Conservation (phyloP, 2,888 invertebrate genomes). For the Bursaphelenchus okinawaensis region DNA sequence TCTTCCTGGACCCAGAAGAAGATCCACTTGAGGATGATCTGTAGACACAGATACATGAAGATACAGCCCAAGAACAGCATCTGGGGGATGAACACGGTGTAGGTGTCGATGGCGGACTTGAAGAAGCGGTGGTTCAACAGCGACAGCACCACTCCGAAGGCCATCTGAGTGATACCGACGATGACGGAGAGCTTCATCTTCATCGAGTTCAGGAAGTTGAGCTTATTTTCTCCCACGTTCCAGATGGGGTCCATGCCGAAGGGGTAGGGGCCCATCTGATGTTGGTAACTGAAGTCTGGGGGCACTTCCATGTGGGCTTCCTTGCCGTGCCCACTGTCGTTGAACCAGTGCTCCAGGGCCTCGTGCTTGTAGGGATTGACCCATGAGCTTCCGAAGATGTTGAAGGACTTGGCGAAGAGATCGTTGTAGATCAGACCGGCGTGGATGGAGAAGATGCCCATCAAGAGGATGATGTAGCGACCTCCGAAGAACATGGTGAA, state of each 20-base stretch:
- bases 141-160: constrained; percentile 55
- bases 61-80: constrained; percentile 80
- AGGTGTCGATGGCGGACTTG: constrained; percentile 70
- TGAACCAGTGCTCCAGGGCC: constrained; percentile 5
- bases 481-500: constrained; percentile 63
- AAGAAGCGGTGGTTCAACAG: constrained; percentile 58
- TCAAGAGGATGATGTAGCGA: constrained; percentile 57
- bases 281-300: constrained; percentile 39
- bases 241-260: constrained; percentile 59
- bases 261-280: constrained; percentile 57
- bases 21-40: constrained; percentile 60
- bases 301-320: constrained; percentile 36
- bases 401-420: constrained; percentile 59
- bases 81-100: constrained; percentile 91
- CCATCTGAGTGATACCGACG: constrained; percentile 54
- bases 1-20: constrained; percentile 60
- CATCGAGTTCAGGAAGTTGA: constrained; percentile 58
- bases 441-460: constrained; percentile 58
- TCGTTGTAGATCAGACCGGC: constrained; percentile 58
- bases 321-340: constrained; percentile 22
- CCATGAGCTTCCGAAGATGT: constrained; percentile 62
- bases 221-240: constrained; percentile 56
- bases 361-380: constrained; percentile 45
- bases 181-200: constrained; percentile 58
- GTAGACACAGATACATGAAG: constrained; percentile 87